Base-by-base conservation (phyloP, 2,113 vertebrate species). In the Lanius ludovicianus region DNA sequence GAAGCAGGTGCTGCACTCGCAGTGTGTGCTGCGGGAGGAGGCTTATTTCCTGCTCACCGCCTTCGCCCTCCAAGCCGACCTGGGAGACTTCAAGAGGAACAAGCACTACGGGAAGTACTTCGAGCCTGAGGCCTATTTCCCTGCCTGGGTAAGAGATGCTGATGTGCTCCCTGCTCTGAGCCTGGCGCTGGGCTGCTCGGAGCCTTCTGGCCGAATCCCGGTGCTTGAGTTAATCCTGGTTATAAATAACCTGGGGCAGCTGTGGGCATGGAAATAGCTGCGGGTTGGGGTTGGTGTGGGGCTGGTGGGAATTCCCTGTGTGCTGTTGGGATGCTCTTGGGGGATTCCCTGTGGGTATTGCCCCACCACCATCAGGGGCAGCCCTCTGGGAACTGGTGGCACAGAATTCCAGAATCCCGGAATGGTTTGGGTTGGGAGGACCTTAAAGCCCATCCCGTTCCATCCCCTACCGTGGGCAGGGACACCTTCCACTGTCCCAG, bases 21-120 rank as follows among this genome's bases (percentile, higher is more conserved):
- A 99, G 97, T 99, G 99, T 19, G 98, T 98, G 77, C 98, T 99
- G 78, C 94, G 99, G 28, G 99, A 99, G 52, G 99, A 99, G 90
- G 99, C 99, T 21, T 99, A 99, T 90, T 99, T 99, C 98, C 98
- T 99, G 68, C 98, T 99, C 97, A 99, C 99, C 0, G 99, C 99
- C 96, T 99, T 99, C 20, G 99, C 99, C 65, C 98, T 99, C 50
- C 99, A 99, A 94, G 99, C 99, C 1, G 99, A 99, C 97, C 98
- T 99, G 30, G 99, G 99, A 0, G 99, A 99, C 98, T 99, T 99
- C 98, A 99, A 99, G 95, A 98, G 99, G 64, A 99, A 99, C 97
- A 99, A 99, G 95, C 99, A 99, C 98, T 99, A 98, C 14, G 99
- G 99, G 94, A 99, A 99, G 63, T 99, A 99, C 98, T 99, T 99